Evolutionary conservation across 2,888 invertebrate species (phyloP), one percentile per base, ranked within the genome.

Genomic region (Erebia palarica): DNA sequence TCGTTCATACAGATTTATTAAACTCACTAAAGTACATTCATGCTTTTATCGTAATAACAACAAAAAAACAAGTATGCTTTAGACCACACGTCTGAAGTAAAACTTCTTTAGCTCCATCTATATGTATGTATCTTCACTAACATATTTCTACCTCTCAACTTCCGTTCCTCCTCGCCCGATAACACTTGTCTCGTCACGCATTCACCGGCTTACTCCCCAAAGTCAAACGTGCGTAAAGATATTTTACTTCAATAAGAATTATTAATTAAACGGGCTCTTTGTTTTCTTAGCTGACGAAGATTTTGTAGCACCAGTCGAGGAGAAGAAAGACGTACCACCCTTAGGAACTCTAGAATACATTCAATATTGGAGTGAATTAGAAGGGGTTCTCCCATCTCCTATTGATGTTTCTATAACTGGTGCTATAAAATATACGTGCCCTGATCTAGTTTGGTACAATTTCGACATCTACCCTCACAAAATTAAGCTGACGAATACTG

Each of bases 401-500:
- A 92, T 92, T 69, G 80, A 91, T 60, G 83, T 93, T 0, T 91
- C 90, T 0, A 89, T 90, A 3, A 92, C 94, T 2, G 88, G 82
- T 0, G 90, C 93, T 2, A 79, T 81, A 78, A 57, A 69, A 3
- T 92, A 88, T 73, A 51, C 2, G 1, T 88, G 95, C 53, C 93
- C 94, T 2, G 87, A 90, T 65, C 84, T 96, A 13, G 82, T 86
- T 58, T 95, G 95, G 95, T 87, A 87, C 73, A 94, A 95, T 80
- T 94, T 94, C 73, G 94, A 95, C 49, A 82, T 94, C 1, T 87
- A 85, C 60, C 95, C 96, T 0, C 94, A 94, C 78, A 95, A 95
- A 82, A 85, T 95, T 74, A 96, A 95, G 82, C 72, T 96, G 18
- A 94, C 94, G 0, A 96, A 96, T 77, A 95, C 95, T n/a, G 96